Percentiles rank a stretch among this genome's conserved stretches.
phyloP scores from a whole-genome alignment of 1,140 invertebrate species.

The Eufriesea mexicana region DNA sequence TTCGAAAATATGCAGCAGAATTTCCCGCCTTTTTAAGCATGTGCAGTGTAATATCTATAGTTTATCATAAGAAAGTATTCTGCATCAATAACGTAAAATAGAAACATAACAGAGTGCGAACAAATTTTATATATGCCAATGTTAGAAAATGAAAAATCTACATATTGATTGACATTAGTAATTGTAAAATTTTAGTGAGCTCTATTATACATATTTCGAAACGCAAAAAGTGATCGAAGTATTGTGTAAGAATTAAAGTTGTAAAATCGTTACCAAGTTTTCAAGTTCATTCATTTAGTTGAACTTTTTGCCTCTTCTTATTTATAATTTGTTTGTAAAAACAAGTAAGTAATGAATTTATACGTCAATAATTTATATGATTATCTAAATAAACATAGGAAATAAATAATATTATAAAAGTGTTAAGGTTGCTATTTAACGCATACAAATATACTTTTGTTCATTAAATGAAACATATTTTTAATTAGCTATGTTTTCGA shows the following conservation, averaged over 20 bases:
- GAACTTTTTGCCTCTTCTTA: not conserved
- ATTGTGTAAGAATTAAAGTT: conserved; percentile 9
- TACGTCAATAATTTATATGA: not conserved
- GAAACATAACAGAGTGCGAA: conserved; percentile 7
- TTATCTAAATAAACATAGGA: not conserved
- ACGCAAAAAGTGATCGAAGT: conserved; percentile 20
- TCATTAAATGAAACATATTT: not conserved
- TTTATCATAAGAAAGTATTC: not conserved
- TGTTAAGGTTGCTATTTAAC: not conserved
- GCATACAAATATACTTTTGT: not conserved
- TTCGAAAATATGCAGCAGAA: not conserved
- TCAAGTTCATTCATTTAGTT: not conserved
- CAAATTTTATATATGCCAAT: not conserved
- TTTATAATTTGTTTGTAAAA: conserved; percentile 11
- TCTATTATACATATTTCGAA: conserved; percentile 7
- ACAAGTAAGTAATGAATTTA: conserved; percentile 12
- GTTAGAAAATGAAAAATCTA: conserved; percentile 37
- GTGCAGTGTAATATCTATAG: not conserved
- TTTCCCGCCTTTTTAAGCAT: conserved; percentile 17
- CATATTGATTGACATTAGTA: not conserved
- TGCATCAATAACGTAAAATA: conserved; percentile 41
- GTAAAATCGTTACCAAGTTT: conserved; percentile 15
- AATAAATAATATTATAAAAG: not conserved
- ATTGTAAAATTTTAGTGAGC: not conserved
- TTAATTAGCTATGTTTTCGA: not conserved